phyloP scores from a whole-genome alignment of 2,113 vertebrate genomes.

The Misgurnus anguillicaudatus region DNA sequence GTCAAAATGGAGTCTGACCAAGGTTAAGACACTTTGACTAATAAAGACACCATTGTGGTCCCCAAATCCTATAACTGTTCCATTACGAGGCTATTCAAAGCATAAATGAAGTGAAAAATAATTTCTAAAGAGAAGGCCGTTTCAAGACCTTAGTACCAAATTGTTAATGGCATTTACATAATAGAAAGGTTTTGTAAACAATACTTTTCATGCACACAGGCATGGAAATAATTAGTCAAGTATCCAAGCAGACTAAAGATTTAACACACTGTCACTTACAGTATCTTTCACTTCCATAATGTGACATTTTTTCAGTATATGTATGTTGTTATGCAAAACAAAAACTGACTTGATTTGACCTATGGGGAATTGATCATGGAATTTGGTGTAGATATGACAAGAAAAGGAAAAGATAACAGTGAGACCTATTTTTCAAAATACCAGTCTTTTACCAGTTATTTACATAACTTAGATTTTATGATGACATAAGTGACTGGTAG shows the following conservation, averaged over 20 bases:
- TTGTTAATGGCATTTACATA: not conserved
- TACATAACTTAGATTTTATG: too few species aligned
- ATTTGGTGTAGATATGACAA: not conserved
- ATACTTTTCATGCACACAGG: not conserved
- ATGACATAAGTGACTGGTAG: not conserved
- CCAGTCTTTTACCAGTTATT: too few species aligned
- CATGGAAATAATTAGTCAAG: not conserved
- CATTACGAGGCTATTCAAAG: slow-evolving; percentile 9
- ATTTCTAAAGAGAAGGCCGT: slow-evolving; percentile 9
- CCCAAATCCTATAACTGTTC: not conserved
- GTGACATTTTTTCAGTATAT: too few species aligned
- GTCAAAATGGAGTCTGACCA: slow-evolving; percentile 17
- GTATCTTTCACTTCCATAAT: too few species aligned
- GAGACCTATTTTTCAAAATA: too few species aligned
- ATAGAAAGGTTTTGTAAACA: not conserved
- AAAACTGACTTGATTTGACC: too few species aligned
- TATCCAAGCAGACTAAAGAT: too few species aligned
- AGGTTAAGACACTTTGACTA: slow-evolving; percentile 42
- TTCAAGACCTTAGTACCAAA: not conserved
- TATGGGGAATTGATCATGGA: not conserved
- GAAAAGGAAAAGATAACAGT: too few species aligned
- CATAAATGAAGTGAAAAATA: slow-evolving; percentile 14
- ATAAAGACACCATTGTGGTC: slow-evolving; percentile 33
- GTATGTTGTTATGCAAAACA: too few species aligned
- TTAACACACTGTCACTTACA: too few species aligned